A percentile compares a stretch with the other conserved stretches of the same genome.
Conservation (phyloP, 2,888 invertebrate genomes). For the Pristionchus entomophagus region DNA sequence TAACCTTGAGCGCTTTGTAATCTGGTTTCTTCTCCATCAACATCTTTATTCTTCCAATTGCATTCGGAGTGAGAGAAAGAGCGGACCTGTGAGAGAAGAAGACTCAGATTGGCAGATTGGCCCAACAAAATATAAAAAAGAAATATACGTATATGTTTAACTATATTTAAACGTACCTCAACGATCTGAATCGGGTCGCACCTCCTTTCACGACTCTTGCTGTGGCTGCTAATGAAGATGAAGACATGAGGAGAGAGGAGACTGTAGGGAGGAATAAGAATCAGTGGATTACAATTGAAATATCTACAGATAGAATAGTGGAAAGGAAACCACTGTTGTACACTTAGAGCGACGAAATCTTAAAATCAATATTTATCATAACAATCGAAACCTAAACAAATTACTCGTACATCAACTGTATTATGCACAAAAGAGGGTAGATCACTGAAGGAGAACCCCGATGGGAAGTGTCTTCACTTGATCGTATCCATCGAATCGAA, state of each 20-base stretch:
- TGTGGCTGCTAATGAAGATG: constrained; percentile 54
- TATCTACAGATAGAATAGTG: too few relatives aligned
- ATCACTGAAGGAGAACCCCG: constrained; percentile 30
- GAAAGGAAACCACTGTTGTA: too few relatives aligned
- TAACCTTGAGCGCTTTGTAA: constrained; percentile 73
- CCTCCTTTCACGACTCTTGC: constrained; percentile 64
- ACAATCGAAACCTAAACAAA: neutral
- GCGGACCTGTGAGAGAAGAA: constrained; percentile 71
- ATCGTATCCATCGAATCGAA: constrained; percentile 37
- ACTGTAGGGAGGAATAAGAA: too few relatives aligned
- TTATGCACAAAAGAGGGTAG: neutral
- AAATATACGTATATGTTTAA: too few relatives aligned
- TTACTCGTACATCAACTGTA: neutral
- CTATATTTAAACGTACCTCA: too few relatives aligned
- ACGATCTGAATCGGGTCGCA: constrained; percentile 50
- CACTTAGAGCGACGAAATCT: too few relatives aligned
- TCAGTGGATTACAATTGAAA: too few relatives aligned
- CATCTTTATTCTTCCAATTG: constrained; percentile 77
- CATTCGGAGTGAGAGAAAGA: constrained; percentile 77
- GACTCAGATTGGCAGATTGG: too few relatives aligned
- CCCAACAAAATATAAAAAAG: too few relatives aligned
- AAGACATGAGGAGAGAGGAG: neutral
- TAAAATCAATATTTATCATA: too few relatives aligned
- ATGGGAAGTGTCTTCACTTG: neutral
- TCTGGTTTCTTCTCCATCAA: constrained; percentile 76